phyloP scores from a whole-genome alignment of 2,797 vertebrate genomes.

The Rousettus madagascariensis region DNA sequence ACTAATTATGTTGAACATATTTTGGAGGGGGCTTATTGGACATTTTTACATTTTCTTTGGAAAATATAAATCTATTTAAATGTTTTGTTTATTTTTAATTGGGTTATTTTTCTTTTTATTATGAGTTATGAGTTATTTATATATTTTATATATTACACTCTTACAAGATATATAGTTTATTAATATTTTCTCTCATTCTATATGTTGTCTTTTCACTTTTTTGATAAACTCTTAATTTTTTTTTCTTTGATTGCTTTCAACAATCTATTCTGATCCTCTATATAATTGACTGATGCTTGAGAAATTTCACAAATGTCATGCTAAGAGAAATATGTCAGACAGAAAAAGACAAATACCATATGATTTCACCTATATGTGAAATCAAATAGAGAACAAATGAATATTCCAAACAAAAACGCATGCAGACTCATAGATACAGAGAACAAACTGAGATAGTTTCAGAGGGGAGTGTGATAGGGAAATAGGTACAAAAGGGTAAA shows the following conservation, averaged over 20 bases:
- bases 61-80: background rate
- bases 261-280: background rate
- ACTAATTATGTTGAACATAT: background rate
- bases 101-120: background rate
- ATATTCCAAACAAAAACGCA: background rate
- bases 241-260: background rate
- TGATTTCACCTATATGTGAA: background rate
- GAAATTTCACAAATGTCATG: background rate
- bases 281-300: background rate
- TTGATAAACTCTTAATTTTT: background rate
- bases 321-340: background rate
- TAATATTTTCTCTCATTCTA: background rate
- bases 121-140: background rate
- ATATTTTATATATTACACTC: background rate
- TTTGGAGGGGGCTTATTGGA: background rate
- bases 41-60: background rate
- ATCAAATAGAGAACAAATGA: background rate
- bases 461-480: background rate
- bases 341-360: background rate
- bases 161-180: background rate
- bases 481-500: background rate
- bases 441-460: background rate
- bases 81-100: background rate
- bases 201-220: background rate
- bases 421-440: background rate